Evolutionary conservation across 1,140 invertebrate species (phyloP).

Genomic region (Scaptodrosophila lebanonensis): DNA sequence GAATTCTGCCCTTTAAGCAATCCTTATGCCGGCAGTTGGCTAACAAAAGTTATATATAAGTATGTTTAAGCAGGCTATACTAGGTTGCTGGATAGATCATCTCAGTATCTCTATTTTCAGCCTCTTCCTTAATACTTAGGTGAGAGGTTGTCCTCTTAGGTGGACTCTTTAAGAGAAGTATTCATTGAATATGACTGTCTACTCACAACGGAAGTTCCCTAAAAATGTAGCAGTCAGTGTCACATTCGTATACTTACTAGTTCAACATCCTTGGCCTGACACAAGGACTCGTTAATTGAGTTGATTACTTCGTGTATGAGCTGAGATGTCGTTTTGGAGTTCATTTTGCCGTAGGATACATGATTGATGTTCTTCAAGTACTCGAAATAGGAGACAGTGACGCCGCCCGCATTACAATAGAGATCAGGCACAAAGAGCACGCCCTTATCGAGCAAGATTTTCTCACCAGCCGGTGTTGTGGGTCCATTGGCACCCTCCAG

Average conservation of each 20-base stretch:
- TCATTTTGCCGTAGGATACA: constrained; percentile 91
- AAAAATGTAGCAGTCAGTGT: too few species aligned
- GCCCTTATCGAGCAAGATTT: constrained; percentile 84
- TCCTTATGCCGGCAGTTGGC: too few species aligned
- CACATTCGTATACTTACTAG: constrained; percentile 21
- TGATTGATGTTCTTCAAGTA: constrained; percentile 95
- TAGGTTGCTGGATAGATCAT: too few species aligned
- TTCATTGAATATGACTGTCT: too few species aligned
- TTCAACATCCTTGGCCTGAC: not conserved
- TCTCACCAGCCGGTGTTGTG: constrained; percentile 89
- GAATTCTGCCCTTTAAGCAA: too few species aligned
- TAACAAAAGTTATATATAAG: too few species aligned
- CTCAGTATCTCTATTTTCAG: too few species aligned
- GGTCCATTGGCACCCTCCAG: constrained; percentile 93
- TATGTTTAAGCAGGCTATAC: too few species aligned
- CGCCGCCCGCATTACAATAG: constrained; percentile 90
- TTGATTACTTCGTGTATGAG: constrained; percentile 52
- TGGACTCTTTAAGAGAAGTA: too few species aligned
- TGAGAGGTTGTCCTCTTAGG: too few species aligned
- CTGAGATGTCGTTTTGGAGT: constrained; percentile 79
- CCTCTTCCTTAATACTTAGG: too few species aligned
- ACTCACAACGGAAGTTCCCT: too few species aligned
- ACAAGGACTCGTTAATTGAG: constrained; percentile 56
- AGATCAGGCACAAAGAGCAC: constrained; percentile 91
- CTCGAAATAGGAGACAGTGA: constrained; percentile 95